Evolutionary conservation across 1,140 invertebrate genomes (phyloP).

Genomic region (Drosophila dunni): DNA sequence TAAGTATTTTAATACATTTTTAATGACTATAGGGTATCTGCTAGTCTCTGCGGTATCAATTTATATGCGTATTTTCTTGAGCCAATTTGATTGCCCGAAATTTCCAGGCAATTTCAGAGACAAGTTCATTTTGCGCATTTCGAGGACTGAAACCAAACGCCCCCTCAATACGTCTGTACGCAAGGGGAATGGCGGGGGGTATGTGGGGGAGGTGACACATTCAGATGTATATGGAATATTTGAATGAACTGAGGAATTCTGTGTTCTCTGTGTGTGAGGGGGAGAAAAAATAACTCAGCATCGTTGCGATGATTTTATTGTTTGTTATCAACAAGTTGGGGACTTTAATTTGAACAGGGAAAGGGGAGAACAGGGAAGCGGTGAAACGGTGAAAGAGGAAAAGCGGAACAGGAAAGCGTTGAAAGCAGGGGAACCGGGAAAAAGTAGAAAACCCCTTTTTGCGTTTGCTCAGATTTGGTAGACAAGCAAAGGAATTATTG

Average conservation of each 20-base stretch:
- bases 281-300: slow-evolving; percentile 24
- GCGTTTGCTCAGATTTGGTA: not conserved
- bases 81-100: slow-evolving; percentile 32
- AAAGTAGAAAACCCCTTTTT: not conserved
- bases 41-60: not conserved
- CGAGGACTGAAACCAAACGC: slow-evolving; percentile 7
- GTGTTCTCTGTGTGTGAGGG: slow-evolving; percentile 7
- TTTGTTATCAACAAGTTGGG: slow-evolving; percentile 33
- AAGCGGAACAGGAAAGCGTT: not conserved
- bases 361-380: not conserved
- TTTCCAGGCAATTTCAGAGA: slow-evolving; percentile 42
- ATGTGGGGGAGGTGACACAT: not conserved
- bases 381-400: not conserved
- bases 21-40: not conserved
- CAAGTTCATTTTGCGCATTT: slow-evolving; percentile 26
- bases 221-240: slow-evolving; percentile 23
- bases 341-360: slow-evolving; percentile 34
- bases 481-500: slow-evolving; percentile 36
- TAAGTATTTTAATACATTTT: not conserved
- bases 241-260: slow-evolving; percentile 23
- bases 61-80: not conserved
- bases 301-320: not conserved
- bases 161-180: not conserved
- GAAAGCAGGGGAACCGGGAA: no score
- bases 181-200: not conserved